phyloP scores from a whole-genome alignment of 2,888 invertebrate species.

The Dyspetes luteomarginatus region DNA sequence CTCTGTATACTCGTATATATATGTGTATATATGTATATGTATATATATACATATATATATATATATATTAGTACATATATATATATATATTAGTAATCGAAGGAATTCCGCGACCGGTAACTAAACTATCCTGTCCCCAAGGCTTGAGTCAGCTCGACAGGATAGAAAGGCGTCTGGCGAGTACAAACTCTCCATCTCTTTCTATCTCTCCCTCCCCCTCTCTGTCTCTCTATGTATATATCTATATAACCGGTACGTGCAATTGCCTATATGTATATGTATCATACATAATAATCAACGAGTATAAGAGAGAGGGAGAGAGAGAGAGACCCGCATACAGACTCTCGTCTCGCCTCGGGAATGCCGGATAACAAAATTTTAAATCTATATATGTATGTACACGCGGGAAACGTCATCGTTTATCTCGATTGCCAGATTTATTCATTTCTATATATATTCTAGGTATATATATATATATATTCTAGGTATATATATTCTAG shows the following conservation, averaged over 20 bases:
- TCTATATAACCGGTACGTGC: neutral
- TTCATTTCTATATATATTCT: neutral
- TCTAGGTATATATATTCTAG: neutral
- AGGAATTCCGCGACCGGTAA: conserved; percentile 74
- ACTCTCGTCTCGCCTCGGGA: conserved; percentile 13
- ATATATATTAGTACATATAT: neutral
- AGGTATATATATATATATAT: too few species aligned
- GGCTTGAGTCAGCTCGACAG: conserved; percentile 64
- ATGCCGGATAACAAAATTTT: conserved; percentile 48
- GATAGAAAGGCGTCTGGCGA: conserved; percentile 75
- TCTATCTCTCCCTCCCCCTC: conserved; percentile 24
- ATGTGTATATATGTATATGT: neutral
- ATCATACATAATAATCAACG: neutral
- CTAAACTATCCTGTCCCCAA: conserved; percentile 72
- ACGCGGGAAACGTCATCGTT: neutral
- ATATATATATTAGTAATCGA: conserved; percentile 56
- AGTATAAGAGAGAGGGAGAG: neutral
- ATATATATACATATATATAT: neutral
- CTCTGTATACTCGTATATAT: neutral
- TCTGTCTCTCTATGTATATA: neutral
- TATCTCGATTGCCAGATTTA: neutral
- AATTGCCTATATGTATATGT: neutral
- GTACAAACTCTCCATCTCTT: conserved; percentile 65
- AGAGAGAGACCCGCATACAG: neutral
- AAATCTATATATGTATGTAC: neutral